Conservation (phyloP, 1,140 invertebrate genomes). For the Drosophila tristis region DNA sequence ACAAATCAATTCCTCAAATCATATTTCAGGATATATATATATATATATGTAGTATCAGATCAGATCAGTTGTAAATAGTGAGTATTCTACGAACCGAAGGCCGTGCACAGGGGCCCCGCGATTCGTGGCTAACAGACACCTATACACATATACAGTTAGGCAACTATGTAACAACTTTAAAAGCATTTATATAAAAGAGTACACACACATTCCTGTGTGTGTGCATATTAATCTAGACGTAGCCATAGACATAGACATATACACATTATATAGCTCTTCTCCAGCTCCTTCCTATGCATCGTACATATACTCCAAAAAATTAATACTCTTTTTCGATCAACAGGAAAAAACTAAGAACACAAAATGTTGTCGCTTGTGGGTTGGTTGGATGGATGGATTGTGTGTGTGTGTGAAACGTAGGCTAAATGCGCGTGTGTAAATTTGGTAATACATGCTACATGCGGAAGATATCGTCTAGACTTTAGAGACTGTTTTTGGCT, state of each 20-base stretch:
- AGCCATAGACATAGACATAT: slow-evolving; percentile 37
- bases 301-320: slow-evolving; percentile 60
- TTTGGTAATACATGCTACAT: slow-evolving; percentile 17
- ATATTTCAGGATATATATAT: slow-evolving; percentile 63
- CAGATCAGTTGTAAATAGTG: slow-evolving; percentile 68
- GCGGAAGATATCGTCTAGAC: slow-evolving; percentile 61
- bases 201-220: slow-evolving; percentile 25
- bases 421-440: slow-evolving; percentile 8
- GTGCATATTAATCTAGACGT: slow-evolving; percentile 21
- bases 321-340: slow-evolving; percentile 64
- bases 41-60: slow-evolving; percentile 3
- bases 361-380: slow-evolving; percentile 22
- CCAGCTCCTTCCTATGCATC: slow-evolving; percentile 15
- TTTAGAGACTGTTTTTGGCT: slow-evolving; percentile 47
- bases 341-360: slow-evolving; percentile 51
- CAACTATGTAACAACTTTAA: slow-evolving; percentile 53
- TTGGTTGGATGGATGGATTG: slow-evolving; percentile 13
- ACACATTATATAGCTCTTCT: too few relatives aligned
- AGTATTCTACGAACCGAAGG: slow-evolving; percentile 34
- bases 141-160: slow-evolving; percentile 24
- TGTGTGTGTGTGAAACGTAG: slow-evolving; percentile 6
- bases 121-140: slow-evolving; percentile 32
- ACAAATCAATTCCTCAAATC: slow-evolving; percentile 80
- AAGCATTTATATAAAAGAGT: slow-evolving; percentile 40
- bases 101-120: not conserved